phyloP scores from a whole-genome alignment of 2,113 vertebrate genomes.

The Cyprinodon tularosa region DNA sequence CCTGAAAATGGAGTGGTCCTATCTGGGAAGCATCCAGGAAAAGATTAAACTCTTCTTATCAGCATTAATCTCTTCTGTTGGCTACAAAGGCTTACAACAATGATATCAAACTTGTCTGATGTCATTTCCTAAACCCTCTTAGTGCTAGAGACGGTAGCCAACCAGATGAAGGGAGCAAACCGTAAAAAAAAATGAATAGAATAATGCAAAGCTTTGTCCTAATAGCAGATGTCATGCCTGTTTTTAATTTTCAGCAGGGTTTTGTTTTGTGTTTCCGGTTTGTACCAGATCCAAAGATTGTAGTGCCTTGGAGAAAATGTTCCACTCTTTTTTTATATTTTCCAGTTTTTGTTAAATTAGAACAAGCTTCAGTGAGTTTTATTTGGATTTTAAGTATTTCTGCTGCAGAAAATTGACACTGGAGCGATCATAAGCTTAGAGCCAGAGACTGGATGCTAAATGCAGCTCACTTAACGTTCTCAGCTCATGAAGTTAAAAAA shows the following conservation, averaged over 20 bases:
- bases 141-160: background rate
- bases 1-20: slow-evolving; percentile 11
- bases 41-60: slow-evolving; percentile 50
- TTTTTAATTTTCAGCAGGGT: background rate
- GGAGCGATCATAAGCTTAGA: no score
- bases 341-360: no score
- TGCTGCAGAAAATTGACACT: no score
- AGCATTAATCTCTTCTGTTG: slow-evolving; percentile 39
- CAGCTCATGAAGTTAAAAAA: no score
- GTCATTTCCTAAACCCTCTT: slow-evolving; percentile 10
- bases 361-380: no score
- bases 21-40: slow-evolving; percentile 30
- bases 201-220: background rate
- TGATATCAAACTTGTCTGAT: slow-evolving; percentile 36
- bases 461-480: no score
- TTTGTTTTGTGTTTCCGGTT: background rate
- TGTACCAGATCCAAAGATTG: no score
- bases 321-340: no score
- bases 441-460: no score
- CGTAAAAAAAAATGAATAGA: background rate
- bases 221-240: background rate
- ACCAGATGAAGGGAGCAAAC: background rate
- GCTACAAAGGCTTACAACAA: slow-evolving; percentile 22
- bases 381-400: no score
- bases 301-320: no score